Percentiles rank a stretch among this genome's conserved stretches.
Conservation (phyloP, 2,888 invertebrate genomes). For the Hypomecis atomaria region DNA sequence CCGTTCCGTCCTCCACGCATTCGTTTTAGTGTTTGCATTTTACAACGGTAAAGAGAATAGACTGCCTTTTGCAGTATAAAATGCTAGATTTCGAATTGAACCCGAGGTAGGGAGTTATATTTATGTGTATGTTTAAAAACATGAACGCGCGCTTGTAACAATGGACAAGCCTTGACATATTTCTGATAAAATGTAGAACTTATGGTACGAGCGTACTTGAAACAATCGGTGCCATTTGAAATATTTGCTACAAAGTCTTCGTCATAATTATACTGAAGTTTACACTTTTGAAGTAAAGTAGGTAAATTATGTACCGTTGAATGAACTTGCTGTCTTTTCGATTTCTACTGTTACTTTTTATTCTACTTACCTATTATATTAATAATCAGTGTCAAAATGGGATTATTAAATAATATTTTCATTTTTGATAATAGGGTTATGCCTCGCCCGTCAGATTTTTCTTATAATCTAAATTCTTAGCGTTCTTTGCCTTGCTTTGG, state of each 20-base stretch:
- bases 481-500: too few relatives aligned
- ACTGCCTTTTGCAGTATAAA: constrained; percentile 44
- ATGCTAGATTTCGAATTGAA: constrained; percentile 34
- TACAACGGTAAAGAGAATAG: constrained; percentile 44
- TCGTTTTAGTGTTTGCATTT: constrained; percentile 50
- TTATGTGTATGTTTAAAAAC: constrained; percentile 34
- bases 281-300: constrained; percentile 1
- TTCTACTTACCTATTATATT: too few relatives aligned
- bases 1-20: constrained; percentile 47
- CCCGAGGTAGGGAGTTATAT: constrained; percentile 15
- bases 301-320: background rate
- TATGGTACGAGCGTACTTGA: constrained; percentile 31
- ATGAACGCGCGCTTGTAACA: constrained; percentile 27
- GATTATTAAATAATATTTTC: too few relatives aligned
- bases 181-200: constrained; percentile 44
- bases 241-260: constrained; percentile 12
- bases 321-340: background rate
- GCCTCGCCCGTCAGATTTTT: too few relatives aligned
- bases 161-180: constrained; percentile 45
- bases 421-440: too few relatives aligned
- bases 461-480: too few relatives aligned
- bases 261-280: constrained; percentile 5
- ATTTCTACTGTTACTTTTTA: background rate
- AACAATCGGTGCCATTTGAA: constrained; percentile 26
- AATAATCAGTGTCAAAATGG: too few relatives aligned